Percentiles rank a stretch among this genome's conserved stretches.
These are phyloP conservation scores for Monopis laevigella DNA, from an alignment of 2,888 invertebrate species.

Conservation along the genomic window DNA sequence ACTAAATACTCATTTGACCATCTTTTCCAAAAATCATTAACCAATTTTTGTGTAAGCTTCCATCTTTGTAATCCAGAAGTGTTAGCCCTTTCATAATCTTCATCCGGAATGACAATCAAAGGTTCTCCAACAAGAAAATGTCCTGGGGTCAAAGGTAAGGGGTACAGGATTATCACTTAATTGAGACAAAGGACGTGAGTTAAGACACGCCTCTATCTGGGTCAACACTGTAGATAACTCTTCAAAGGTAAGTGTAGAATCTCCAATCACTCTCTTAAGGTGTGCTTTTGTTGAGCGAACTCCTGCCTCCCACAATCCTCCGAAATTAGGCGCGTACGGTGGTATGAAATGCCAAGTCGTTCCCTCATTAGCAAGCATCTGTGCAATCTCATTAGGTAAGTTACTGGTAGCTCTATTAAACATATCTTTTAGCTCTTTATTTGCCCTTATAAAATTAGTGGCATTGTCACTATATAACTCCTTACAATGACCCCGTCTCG, in stretches of 20 bases:
- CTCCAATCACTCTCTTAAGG: conserved; percentile 17
- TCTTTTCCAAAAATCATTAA: conserved; percentile 21
- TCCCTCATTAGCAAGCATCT: conserved; percentile 13
- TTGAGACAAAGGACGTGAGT: conserved; percentile 18
- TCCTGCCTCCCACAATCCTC: conserved; percentile 22
- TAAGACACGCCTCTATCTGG: conserved; percentile 20
- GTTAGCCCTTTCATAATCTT: conserved; percentile 9
- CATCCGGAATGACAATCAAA: conserved; percentile 17
- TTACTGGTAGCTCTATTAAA: neutral
- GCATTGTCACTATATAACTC: conserved; percentile 20
- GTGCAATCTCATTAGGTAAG: conserved; percentile 8
- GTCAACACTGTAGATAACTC: conserved; percentile 18
- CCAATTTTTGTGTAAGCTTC: conserved; percentile 21
- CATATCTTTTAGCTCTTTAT: conserved; percentile 11
- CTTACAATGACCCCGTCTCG: conserved; percentile 17
- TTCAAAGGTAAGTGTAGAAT: conserved; percentile 18
- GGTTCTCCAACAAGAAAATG: conserved; percentile 22
- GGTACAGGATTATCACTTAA: conserved; percentile 18
- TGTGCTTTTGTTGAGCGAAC: conserved; percentile 21
- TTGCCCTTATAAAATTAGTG: conserved; percentile 21
- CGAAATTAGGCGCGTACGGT: conserved; percentile 19
- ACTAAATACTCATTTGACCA: conserved; percentile 22
- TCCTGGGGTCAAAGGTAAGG: conserved; percentile 20
- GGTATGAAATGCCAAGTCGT: conserved; percentile 24
- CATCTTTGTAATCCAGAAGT: conserved; percentile 17